phyloP scores from a whole-genome alignment of 2,888 invertebrate species.

The Aphidoletes aphidimyza region DNA sequence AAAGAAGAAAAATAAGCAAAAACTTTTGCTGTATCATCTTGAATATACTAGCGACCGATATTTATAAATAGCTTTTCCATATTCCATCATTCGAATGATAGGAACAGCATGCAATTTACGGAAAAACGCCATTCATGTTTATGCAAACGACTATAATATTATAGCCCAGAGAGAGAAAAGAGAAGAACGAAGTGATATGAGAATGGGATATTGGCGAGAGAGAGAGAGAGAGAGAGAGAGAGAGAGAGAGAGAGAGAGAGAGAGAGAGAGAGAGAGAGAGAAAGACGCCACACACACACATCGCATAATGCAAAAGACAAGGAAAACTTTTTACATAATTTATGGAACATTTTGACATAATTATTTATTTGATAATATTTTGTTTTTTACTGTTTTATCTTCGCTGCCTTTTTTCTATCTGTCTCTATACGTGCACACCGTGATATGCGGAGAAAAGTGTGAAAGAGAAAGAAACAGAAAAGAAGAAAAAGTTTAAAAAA shows the following conservation, averaged over 20 bases:
- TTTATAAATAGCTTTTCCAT: conserved; percentile 40
- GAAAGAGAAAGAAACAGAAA: too few relatives aligned
- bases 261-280: neutral
- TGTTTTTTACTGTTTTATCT: neutral
- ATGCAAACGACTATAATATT: neutral
- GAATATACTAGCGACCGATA: neutral
- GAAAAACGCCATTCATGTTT: neutral
- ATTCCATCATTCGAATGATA: conserved; percentile 2
- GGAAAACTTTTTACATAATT: conserved; percentile 31
- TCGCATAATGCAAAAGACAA: too few relatives aligned
- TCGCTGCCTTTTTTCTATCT: neutral
- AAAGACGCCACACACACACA: conserved; percentile 4
- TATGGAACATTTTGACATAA: conserved; percentile 36
- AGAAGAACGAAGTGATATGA: neutral
- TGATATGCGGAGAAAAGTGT: too few relatives aligned
- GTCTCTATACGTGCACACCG: neutral
- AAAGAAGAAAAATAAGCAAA: neutral
- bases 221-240: too few relatives aligned
- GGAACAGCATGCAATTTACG: neutral
- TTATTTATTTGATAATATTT: conserved; percentile 26
- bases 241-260: too few relatives aligned
- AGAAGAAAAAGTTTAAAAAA: neutral
- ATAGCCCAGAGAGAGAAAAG: too few relatives aligned
- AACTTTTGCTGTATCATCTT: conserved; percentile 28
- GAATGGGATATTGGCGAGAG: too few relatives aligned